These are phyloP conservation scores for Xestia c-nigrum DNA, from an alignment of 2,888 invertebrate species.

Conservation along the genomic window DNA sequence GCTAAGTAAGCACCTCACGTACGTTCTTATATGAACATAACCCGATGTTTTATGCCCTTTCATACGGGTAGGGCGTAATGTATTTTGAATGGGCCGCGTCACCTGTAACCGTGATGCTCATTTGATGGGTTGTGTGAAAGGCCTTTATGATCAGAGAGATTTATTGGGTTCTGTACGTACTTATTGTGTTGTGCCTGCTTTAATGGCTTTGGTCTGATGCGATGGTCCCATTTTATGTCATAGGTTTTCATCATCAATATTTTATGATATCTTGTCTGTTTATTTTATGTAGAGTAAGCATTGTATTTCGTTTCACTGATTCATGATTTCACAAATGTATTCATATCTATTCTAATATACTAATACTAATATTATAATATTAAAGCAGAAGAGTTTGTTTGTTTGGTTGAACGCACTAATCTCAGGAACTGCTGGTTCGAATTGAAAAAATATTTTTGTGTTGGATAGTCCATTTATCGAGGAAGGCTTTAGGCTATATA, in stretches of 20 bases:
- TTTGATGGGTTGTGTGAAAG: slow-evolving; percentile 59
- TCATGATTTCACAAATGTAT: too few relatives aligned
- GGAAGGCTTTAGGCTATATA: too few relatives aligned
- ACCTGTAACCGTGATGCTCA: slow-evolving; percentile 59
- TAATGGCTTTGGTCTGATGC: slow-evolving; percentile 20
- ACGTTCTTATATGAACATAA: slow-evolving; percentile 53
- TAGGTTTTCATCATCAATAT: not conserved
- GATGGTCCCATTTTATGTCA: not conserved
- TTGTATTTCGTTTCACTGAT: too few relatives aligned
- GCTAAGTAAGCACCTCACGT: slow-evolving; percentile 53
- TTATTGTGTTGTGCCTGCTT: slow-evolving; percentile 37
- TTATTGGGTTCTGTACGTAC: slow-evolving; percentile 46
- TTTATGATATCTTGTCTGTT: not conserved
- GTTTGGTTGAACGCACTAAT: too few relatives aligned
- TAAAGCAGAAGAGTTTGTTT: too few relatives aligned
- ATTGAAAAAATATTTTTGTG: too few relatives aligned
- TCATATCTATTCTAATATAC: too few relatives aligned
- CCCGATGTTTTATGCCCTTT: slow-evolving; percentile 62
- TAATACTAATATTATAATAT: too few relatives aligned
- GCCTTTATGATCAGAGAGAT: slow-evolving; percentile 54
- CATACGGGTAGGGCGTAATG: slow-evolving; percentile 61
- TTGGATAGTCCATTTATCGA: too few relatives aligned
- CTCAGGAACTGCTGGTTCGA: too few relatives aligned
- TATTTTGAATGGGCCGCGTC: slow-evolving; percentile 64
- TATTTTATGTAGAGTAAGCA: not conserved